Conservation (phyloP, 1,140 invertebrate genomes). For the Brachionus paranguensis region DNA sequence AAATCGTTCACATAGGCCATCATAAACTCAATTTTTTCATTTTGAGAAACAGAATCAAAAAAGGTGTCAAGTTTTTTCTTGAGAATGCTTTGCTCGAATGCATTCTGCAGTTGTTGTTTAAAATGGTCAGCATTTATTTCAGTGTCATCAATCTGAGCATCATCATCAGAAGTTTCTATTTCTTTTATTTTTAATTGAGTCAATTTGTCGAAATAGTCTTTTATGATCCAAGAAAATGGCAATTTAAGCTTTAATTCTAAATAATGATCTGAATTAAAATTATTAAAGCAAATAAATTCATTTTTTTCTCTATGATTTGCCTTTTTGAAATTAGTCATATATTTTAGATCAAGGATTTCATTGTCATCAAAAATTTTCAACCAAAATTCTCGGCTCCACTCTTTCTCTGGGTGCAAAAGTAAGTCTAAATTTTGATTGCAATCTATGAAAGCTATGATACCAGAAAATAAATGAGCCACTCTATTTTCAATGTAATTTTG, state of each 20-base stretch:
- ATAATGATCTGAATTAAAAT: not conserved
- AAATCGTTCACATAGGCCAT: not conserved
- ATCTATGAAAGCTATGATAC: not conserved
- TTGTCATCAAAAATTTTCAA: not conserved
- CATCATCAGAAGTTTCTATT: not conserved
- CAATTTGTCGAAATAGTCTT: not conserved
- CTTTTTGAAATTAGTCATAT: not conserved
- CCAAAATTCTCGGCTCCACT: not conserved
- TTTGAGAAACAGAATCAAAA: not conserved
- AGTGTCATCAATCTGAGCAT: not conserved
- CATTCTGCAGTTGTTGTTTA: not conserved
- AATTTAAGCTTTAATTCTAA: not conserved
- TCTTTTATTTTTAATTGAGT: conserved; percentile 18
- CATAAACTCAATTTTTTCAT: not conserved
- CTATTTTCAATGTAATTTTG: conserved; percentile 8
- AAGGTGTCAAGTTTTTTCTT: not conserved
- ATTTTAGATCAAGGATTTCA: not conserved
- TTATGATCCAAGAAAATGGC: conserved; percentile 17
- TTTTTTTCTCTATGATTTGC: not conserved
- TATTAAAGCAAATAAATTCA: not conserved
- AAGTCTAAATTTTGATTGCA: conserved; percentile 3
- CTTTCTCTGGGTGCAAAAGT: not conserved
- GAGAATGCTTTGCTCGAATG: not conserved
- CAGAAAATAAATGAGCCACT: not conserved
- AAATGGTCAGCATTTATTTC: not conserved